Evolutionary conservation across 2,113 vertebrate genomes (phyloP).

Genomic region (Dasypus novemcinctus): DNA sequence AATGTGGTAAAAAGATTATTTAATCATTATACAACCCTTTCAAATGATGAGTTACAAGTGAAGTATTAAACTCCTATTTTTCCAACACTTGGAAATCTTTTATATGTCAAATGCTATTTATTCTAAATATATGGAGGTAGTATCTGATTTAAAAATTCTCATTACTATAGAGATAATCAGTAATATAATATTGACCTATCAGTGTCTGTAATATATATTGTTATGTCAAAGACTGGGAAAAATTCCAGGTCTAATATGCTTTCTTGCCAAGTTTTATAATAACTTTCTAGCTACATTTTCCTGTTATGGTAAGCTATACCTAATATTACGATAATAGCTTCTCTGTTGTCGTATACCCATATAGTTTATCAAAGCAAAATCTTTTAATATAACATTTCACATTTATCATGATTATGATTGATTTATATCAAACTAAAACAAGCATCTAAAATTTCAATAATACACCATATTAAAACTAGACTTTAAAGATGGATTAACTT

Average conservation of each 20-base stretch:
- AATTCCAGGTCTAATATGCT: background rate
- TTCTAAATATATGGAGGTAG: background rate
- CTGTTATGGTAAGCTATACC: background rate
- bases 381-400: no score
- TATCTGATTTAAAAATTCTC: background rate
- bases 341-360: background rate
- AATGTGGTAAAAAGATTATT: background rate
- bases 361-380: no score
- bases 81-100: background rate
- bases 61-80: background rate
- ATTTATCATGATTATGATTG: background rate
- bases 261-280: background rate
- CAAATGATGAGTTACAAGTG: background rate
- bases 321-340: background rate
- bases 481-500: background rate
- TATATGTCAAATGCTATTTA: background rate
- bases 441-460: background rate
- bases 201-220: background rate
- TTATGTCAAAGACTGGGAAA: background rate
- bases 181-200: background rate
- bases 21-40: background rate
- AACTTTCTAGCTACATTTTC: background rate
- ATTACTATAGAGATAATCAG: background rate
- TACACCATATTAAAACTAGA: background rate
- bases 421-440: background rate